These are phyloP conservation scores for Caradrina clavipalpis DNA, from an alignment of 2,888 invertebrate genomes.

Conservation along the genomic window DNA sequence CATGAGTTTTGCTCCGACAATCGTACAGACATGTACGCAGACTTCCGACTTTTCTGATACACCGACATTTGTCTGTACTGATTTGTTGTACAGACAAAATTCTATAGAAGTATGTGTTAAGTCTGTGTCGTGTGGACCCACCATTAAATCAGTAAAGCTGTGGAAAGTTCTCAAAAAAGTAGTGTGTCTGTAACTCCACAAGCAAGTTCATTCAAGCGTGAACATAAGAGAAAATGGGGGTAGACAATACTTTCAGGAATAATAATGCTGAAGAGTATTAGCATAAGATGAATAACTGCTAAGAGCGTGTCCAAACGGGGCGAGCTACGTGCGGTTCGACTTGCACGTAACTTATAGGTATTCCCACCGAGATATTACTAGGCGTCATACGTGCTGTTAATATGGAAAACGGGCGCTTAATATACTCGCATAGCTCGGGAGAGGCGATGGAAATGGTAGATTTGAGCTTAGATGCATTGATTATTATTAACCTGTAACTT, in stretches of 20 bases:
- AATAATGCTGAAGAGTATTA: slow-evolving; percentile 30
- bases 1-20: no score
- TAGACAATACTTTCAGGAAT: neutral
- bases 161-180: neutral
- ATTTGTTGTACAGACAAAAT: no score
- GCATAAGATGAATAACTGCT: slow-evolving; percentile 37
- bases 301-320: slow-evolving; percentile 19
- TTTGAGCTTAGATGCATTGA: neutral
- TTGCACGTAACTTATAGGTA: slow-evolving; percentile 10
- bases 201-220: neutral
- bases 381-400: slow-evolving; percentile 24
- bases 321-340: neutral
- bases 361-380: slow-evolving; percentile 12
- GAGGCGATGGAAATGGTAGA: neutral
- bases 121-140: no score
- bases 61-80: no score
- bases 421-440: slow-evolving; percentile 39
- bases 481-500: neutral
- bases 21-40: no score
- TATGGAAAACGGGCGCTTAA: slow-evolving; percentile 43
- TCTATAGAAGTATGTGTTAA: no score
- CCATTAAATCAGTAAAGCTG: neutral
- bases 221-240: neutral
- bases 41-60: no score
- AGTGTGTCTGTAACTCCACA: neutral